Conservation (phyloP, 92 coral and sea anemone species). For the Actinernus sp. region DNA sequence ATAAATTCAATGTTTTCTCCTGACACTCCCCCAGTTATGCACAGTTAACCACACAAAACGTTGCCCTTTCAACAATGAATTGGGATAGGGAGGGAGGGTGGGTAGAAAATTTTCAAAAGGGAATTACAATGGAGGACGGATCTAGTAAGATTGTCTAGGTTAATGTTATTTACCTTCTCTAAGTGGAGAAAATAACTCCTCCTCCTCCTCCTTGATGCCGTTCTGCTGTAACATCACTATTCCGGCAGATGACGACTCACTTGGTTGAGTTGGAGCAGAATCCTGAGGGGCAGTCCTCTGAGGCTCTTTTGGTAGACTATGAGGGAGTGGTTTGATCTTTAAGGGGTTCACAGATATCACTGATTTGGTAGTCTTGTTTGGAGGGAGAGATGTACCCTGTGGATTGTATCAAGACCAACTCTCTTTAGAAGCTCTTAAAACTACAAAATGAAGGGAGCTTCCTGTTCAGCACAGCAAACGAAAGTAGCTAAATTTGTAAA, state of each 20-base stretch:
- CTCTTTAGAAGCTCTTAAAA: too few species aligned
- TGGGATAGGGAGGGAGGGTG: too few species aligned
- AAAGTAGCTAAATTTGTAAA: too few species aligned
- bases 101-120: neutral
- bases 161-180: slow-evolving; percentile 97
- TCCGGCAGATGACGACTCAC: neutral
- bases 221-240: slow-evolving; percentile 53
- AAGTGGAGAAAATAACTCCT: slow-evolving; percentile 88
- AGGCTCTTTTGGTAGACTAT: slow-evolving; percentile 46
- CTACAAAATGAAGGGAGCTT: too few species aligned
- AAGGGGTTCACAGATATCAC: slow-evolving; percentile 7
- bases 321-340: slow-evolving; percentile 13
- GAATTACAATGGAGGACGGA: neutral
- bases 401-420: too few species aligned
- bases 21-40: too few species aligned
- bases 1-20: too few species aligned
- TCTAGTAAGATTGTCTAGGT: neutral
- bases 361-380: slow-evolving; percentile 26
- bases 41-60: too few species aligned
- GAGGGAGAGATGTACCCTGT: neutral
- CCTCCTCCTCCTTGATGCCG: slow-evolving; percentile 81
- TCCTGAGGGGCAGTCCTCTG: slow-evolving; percentile 39
- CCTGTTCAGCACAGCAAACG: too few species aligned
- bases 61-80: too few species aligned
- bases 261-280: neutral